Percentiles rank a stretch among this genome's conserved stretches.
phyloP scores from a whole-genome alignment of 2,113 vertebrate species.

The Pandion haliaetus region DNA sequence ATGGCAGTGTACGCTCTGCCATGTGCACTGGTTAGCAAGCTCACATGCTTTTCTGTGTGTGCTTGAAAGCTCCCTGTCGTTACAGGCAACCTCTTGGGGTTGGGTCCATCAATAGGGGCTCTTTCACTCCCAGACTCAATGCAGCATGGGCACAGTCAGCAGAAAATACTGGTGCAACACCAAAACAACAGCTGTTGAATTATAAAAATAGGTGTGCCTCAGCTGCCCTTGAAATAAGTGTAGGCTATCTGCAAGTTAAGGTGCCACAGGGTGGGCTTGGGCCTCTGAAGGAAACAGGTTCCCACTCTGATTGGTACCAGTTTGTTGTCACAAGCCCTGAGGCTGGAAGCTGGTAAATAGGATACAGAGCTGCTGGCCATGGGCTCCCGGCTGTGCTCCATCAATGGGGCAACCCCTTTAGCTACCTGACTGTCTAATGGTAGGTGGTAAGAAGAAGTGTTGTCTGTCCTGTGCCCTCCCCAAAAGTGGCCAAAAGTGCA shows the following conservation, averaged over 20 bases:
- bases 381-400: not conserved
- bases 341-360: not conserved
- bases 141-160: not conserved
- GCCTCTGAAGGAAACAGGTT: not conserved
- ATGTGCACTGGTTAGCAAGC: rapidly evolving
- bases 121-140: not conserved
- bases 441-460: not conserved
- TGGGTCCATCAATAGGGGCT: not conserved
- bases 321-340: not conserved
- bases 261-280: not conserved
- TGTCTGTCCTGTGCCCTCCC: not conserved
- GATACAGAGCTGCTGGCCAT: not conserved
- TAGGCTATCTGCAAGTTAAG: not conserved
- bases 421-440: no score
- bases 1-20: not conserved
- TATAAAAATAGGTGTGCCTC: not conserved
- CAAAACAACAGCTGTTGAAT: not conserved
- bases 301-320: not conserved
- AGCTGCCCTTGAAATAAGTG: not conserved
- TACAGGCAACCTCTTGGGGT: not conserved
- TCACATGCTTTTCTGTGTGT: rapidly evolving
- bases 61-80: not conserved
- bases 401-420: not conserved
- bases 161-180: not conserved
- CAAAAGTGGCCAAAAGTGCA: not conserved